Percentiles rank a stretch among this genome's conserved stretches.
Evolutionary conservation across 2,888 invertebrate species (phyloP).

Genomic region (Lycaena phlaeas): DNA sequence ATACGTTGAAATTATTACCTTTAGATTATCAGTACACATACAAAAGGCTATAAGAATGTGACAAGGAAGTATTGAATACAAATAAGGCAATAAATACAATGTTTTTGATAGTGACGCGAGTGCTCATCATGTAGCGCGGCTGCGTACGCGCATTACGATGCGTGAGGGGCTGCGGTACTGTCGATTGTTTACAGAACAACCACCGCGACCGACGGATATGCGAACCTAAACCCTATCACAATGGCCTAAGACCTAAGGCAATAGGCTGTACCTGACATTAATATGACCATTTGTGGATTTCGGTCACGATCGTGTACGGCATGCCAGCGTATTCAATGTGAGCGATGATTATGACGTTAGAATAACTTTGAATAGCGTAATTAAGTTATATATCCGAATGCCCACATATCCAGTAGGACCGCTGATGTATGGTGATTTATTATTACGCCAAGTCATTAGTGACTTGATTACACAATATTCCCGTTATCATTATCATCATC

Average conservation of each 20-base stretch:
- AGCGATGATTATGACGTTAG: slow-evolving; percentile 65
- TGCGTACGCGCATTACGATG: slow-evolving; percentile 57
- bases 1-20: too few species aligned
- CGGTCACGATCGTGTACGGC: slow-evolving; percentile 58
- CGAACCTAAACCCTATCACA: slow-evolving; percentile 38
- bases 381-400: slow-evolving; percentile 56
- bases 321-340: slow-evolving; percentile 54
- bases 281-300: slow-evolving; percentile 62
- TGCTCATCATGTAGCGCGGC: slow-evolving; percentile 53
- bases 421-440: not conserved
- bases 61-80: slow-evolving; percentile 51
- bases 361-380: slow-evolving; percentile 69
- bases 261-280: slow-evolving; percentile 21
- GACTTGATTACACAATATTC: slow-evolving; percentile 3
- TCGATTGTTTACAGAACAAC: slow-evolving; percentile 57
- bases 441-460: slow-evolving; percentile 1
- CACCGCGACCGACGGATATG: slow-evolving; percentile 34
- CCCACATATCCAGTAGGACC: slow-evolving; percentile 24
- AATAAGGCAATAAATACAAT: slow-evolving; percentile 42
- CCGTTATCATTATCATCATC: too few species aligned
- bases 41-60: slow-evolving; percentile 24
- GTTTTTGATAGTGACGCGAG: slow-evolving; percentile 45
- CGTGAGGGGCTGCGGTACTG: slow-evolving; percentile 48
- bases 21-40: too few species aligned
- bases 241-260: slow-evolving; percentile 8